These are phyloP conservation scores for Prolemur simus DNA, from an alignment of 2,113 vertebrate genomes.

Conservation along the genomic window DNA sequence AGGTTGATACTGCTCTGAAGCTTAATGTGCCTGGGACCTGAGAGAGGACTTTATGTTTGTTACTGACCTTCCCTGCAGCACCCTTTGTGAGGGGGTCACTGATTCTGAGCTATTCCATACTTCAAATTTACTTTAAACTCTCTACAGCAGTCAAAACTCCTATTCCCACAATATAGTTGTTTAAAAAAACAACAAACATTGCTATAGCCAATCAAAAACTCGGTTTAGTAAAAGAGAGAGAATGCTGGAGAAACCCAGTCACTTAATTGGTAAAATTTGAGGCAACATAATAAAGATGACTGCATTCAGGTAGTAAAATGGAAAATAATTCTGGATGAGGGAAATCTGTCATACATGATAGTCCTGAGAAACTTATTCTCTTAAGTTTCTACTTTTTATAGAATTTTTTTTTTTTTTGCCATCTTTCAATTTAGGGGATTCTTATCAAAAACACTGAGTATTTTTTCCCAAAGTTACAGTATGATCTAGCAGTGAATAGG, in stretches of 20 bases:
- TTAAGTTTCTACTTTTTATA: background rate
- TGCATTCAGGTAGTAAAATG: background rate
- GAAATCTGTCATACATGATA: background rate
- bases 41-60: rapidly evolving
- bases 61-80: rapidly evolving
- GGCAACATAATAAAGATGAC: background rate
- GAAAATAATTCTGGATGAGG: background rate
- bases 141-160: background rate
- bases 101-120: background rate
- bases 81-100: background rate
- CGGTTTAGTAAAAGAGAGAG: background rate
- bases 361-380: background rate
- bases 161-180: background rate
- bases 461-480: background rate
- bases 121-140: background rate
- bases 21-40: background rate
- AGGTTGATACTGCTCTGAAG: rapidly evolving
- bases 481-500: background rate
- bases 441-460: background rate
- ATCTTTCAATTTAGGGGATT: background rate
- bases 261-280: background rate
- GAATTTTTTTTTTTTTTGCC: background rate
- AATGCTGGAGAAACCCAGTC: background rate
- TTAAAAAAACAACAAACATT: background rate
- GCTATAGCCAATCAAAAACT: background rate